These are phyloP conservation scores for Tychaedon coryphoeus DNA, from an alignment of 2,113 vertebrate species.

Conservation along the genomic window DNA sequence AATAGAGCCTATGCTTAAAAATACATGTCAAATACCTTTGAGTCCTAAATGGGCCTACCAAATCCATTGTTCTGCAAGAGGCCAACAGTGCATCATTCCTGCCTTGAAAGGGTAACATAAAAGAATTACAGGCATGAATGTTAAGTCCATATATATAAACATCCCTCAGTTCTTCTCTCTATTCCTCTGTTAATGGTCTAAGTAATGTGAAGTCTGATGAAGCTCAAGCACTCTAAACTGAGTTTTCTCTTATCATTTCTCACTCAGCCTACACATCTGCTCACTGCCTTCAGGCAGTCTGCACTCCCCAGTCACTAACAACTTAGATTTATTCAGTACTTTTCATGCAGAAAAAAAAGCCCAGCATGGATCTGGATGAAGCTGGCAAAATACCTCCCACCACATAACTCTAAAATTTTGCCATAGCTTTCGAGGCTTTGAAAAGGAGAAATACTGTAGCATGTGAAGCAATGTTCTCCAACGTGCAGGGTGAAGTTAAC, in stretches of 20 bases:
- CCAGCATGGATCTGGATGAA: background rate
- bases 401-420: background rate
- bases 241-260: conserved; percentile 39
- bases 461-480: background rate
- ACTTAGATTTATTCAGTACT: conserved; percentile 33
- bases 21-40: background rate
- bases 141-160: background rate
- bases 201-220: conserved; percentile 9
- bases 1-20: background rate
- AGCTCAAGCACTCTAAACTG: background rate
- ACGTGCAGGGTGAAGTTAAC: background rate
- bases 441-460: background rate
- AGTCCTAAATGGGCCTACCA: background rate
- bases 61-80: background rate
- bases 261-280: conserved; percentile 41
- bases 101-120: background rate
- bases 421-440: background rate
- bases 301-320: conserved; percentile 9
- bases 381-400: background rate
- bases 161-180: background rate
- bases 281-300: conserved; percentile 33
- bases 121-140: background rate
- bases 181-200: background rate
- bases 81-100: background rate
- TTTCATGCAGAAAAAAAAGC: background rate